Base-by-base conservation (phyloP, 2,113 vertebrate genomes). In the Sorex fumeus region DNA sequence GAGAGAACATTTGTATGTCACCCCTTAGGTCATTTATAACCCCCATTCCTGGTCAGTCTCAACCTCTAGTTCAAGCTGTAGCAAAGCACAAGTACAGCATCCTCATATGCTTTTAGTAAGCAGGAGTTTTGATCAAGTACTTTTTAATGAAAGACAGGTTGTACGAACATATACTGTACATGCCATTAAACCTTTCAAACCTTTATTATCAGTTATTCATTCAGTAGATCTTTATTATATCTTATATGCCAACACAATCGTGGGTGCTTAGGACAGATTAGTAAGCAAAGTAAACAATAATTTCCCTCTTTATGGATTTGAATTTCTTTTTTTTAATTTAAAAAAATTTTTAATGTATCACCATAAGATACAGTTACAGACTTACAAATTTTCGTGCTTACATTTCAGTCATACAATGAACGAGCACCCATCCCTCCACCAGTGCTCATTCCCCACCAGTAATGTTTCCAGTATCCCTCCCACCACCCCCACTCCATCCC, bases 111-210 rank as follows among this genome's bases (percentile, higher is more conserved):
- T 82, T 82, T 93, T 34, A 82, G 13, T 64, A 66, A 74, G 6
- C 45, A 62, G 34, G 18, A 25, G 3, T 77, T 91, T 82, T 45
- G 53, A 32, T 32, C 78, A 85, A 82, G 1, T 23, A 64, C 21
- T 87, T 75, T 47, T 74, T 94, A 43, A 7, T 93, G 62, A 82
- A 88, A 93, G 30, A 81, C 36, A 78, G 77, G 32, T 23, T 86
- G 75, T 88, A 74, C 80, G 32, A 30, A 60, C 36, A 47, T 70
- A 9, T 72, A 8, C 1, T 40, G 9, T 30, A 6, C 27, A 40
- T 32, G 57, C 18, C 19, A 62, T 32, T 10, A 13, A 21, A 19
- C 15, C n/a, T 53, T 60, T 71, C 6, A 87, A 30, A 87, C 9
- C 76, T 32, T 89, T 70, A 90, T 67, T 18, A 30, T 9, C 8